These are phyloP conservation scores for Chaunax sp. DNA, from an alignment of 2,797 vertebrate species.

Conservation along the genomic window DNA sequence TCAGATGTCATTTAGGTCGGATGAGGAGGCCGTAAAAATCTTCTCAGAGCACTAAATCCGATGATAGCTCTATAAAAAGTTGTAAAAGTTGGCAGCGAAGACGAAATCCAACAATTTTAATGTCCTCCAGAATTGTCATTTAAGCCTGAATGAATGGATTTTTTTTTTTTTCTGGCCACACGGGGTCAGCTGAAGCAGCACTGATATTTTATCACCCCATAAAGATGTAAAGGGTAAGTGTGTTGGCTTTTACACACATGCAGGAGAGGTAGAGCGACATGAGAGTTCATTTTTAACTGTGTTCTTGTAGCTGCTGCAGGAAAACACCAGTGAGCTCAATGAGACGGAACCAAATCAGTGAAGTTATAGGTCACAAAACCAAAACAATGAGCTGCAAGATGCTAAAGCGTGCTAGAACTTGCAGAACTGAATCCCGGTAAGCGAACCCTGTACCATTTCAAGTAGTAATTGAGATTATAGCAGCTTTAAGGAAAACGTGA, in stretches of 20 bases:
- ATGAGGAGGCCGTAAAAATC: conserved; percentile 10
- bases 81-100: not conserved
- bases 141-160: not conserved
- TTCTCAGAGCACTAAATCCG: conserved; percentile 7
- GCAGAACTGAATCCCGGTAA: not conserved
- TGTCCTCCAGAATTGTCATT: not conserved
- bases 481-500: too few relatives aligned
- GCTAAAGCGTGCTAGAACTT: not conserved
- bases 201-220: not conserved
- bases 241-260: not conserved
- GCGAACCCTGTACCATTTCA: too few relatives aligned
- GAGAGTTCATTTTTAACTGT: too few relatives aligned
- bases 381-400: conserved; percentile 3
- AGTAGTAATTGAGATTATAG: too few relatives aligned
- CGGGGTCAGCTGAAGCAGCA: not conserved
- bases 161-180: not conserved
- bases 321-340: not conserved
- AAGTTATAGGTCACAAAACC: not conserved
- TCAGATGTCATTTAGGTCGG: conserved; percentile 21
- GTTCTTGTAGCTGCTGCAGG: too few relatives aligned
- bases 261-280: not conserved
- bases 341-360: not conserved
- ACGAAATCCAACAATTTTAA: not conserved
- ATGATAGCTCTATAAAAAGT: not conserved
- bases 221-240: not conserved